These are phyloP conservation scores for Peromyscus eremicus DNA, from an alignment of 2,797 vertebrate species.

Conservation along the genomic window DNA sequence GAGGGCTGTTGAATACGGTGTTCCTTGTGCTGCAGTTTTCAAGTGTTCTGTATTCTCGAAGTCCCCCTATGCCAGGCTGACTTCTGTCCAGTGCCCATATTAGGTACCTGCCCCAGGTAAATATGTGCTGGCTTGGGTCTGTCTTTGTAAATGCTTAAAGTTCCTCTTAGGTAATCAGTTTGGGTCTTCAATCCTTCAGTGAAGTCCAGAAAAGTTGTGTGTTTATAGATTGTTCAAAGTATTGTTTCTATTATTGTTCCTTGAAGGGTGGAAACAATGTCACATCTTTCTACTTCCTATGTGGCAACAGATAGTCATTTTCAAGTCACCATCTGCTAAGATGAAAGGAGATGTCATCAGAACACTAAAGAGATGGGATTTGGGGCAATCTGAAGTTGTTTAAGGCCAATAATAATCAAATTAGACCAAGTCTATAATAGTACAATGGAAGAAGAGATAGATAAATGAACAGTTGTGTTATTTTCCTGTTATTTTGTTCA, in stretches of 20 bases:
- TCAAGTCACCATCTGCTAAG: not conserved
- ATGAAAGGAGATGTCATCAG: not conserved
- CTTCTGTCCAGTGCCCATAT: not conserved
- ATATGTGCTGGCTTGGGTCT: not conserved
- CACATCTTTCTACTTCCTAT: not conserved
- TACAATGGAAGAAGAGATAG: not conserved
- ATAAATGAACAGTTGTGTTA: not conserved
- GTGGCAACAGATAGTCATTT: constrained; percentile 16
- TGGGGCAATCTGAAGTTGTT: not conserved
- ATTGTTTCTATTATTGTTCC: not conserved
- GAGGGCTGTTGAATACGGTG: not conserved
- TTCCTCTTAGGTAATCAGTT: not conserved
- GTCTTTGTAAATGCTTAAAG: not conserved
- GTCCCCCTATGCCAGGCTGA: not conserved
- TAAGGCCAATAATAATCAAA: constrained; percentile 19
- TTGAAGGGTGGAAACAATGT: not conserved
- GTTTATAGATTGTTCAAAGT: not conserved
- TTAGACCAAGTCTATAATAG: not conserved
- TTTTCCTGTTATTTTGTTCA: constrained; percentile 25
- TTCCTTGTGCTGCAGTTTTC: not conserved
- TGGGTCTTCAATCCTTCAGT: not conserved
- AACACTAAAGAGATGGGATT: not conserved
- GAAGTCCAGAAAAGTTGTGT: not conserved
- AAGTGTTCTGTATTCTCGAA: not conserved
- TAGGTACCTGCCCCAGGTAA: not conserved